Evolutionary conservation across 2,888 invertebrate genomes (phyloP), one percentile per base, ranked within the genome.

Genomic region (Acanthoscelides obtectus): DNA sequence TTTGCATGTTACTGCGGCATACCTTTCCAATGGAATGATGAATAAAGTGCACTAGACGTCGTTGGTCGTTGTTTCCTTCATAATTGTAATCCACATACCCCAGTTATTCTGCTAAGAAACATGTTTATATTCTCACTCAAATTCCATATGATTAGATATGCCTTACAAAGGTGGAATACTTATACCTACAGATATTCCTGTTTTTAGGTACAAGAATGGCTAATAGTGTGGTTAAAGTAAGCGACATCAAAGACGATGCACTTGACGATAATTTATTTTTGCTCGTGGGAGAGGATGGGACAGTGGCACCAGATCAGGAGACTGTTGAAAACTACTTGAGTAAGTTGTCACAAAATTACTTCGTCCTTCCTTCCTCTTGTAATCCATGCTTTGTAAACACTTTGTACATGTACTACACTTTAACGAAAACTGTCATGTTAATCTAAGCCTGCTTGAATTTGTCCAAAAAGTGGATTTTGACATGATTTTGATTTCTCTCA

Each of bases 281-380:
- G 84, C 91, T 95, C 84, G 94, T 95, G 83, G 93, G 93, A 84
- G 93, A 94, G 86, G 94, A 95, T 90, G 95, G 95, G 79, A 91
- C 91, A 74, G 88, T 96, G 75, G 92, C 93, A 74, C 92, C 94
- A 66, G 95, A 95, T 86, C 92, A 92, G 82, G 91, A 92, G 80
- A 91, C 93, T 78, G 89, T 95, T 74, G 92, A 94, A 80, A 92
- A 90, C 79, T 88, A 94, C 77, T 89, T 95, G 86, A 92, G 95
- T 95, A 88, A 89, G 89, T 86, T 72, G 22, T 25, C 64, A 70
- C n/a, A n/a, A n/a, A n/a, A n/a, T n/a, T n/a, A n/a, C n/a, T n/a
- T n/a, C n/a, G n/a, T n/a, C n/a, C n/a, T n/a, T n/a, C n/a, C n/a
- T n/a, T n/a, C n/a, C n/a, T n/a, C n/a, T n/a, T n/a, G n/a, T n/a